These are phyloP conservation scores for Ceratoteleas bidentatus DNA, from an alignment of 1,140 invertebrate species.

Conservation along the genomic window DNA sequence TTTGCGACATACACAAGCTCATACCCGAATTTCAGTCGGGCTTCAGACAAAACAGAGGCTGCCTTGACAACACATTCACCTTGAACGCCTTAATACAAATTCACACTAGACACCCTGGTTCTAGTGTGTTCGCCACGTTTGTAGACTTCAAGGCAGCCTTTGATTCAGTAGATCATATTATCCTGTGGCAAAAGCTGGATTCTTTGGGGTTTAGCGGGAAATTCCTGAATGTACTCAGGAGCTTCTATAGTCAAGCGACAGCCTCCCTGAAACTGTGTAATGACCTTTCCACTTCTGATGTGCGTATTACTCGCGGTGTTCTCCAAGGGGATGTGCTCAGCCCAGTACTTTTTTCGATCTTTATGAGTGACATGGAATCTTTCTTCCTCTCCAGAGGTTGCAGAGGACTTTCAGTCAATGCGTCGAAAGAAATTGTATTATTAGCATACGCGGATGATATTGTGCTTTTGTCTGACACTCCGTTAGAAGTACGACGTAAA, in stretches of 20 bases:
- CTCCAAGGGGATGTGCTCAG: no score
- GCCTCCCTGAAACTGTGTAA: slow-evolving; percentile 1
- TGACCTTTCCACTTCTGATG: no score
- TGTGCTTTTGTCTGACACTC: slow-evolving; percentile 4
- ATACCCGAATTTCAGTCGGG: slow-evolving; percentile 10
- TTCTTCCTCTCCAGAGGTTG: not conserved
- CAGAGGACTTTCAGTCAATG: not conserved
- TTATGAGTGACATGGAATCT: not conserved
- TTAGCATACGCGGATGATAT: slow-evolving; percentile 20
- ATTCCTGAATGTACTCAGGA: slow-evolving; percentile 8
- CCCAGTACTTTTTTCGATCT: slow-evolving; percentile 5
- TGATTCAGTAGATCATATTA: slow-evolving; percentile 8
- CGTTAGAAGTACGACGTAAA: slow-evolving; percentile 2
- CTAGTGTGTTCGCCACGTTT: slow-evolving; percentile 4
- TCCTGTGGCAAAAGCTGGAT: slow-evolving; percentile 3
- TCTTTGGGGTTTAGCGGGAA: not conserved
- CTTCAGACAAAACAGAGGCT: not conserved
- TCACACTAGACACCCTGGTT: slow-evolving; percentile 46
- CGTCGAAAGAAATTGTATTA: not conserved
- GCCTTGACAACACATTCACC: slow-evolving; percentile 26
- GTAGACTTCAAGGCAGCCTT: slow-evolving; percentile 1
- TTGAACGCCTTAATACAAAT: slow-evolving; percentile 12
- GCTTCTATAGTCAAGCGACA: not conserved
- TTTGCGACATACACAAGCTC: not conserved
- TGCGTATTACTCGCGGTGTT: no score